Base-by-base conservation (phyloP, 2,888 invertebrate genomes). In the Leptodirus hochenwartii region DNA sequence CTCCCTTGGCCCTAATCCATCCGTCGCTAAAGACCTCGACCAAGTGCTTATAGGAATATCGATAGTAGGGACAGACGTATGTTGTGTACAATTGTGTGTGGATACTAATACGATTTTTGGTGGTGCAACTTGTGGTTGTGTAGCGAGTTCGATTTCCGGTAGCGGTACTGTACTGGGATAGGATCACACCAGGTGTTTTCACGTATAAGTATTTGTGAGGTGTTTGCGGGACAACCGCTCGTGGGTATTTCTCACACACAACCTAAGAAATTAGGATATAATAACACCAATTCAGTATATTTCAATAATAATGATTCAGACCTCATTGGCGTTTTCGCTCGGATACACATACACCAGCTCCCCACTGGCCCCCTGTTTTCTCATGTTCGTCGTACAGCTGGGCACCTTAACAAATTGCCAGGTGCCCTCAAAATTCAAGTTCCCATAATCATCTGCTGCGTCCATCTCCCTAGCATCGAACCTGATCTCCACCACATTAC, bases 21-120 rank as follows among this genome's bases (percentile, higher is more conserved):
- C 84, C 85, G 43, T 81, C 76, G 26, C 82, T 84, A 51, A 84
- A 85, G 27, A 84, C 71, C 56, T 81, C 79, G 12, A 81, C 79
- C 38, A 70, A 58, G 33, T 70, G 65, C 15, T 66, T 63, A 25
- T 56, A 53, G 25, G 64, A 64, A 23, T 56, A 49, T 2, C 56
- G 51, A 25, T 57, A 56, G 35, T 62, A 54, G 4, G 69, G 72
- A 41, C 75, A 76, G 4, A 69, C 61, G 10, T 66, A 52, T n/a
- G 59, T 61, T 31, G 62, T 58, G 24, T 63, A 55, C 8, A 55
- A 45, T 15, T 70, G 67, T 25, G 79, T 74, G 47, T 81, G 80
- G 4, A 87, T 66, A 3, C 80, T 69, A 34, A 84, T 71, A 29
- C 87, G 62, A 43, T 87, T 81, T 29, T 66, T 67, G 5, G 84